phyloP scores from a whole-genome alignment of 2,797 vertebrate species.

The Danio albolineatus region DNA sequence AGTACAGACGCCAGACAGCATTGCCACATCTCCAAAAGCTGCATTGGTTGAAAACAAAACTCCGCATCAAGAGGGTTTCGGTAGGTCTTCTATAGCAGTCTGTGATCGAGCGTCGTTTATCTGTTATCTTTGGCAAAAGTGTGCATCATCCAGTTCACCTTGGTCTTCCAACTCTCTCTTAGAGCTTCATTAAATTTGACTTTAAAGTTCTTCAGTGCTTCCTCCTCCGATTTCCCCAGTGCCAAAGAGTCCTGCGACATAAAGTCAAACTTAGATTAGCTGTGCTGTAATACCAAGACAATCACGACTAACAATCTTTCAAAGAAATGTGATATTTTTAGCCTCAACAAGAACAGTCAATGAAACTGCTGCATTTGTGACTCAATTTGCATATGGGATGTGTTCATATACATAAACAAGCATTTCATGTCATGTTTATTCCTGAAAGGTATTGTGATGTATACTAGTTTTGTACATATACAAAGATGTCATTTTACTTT shows the following conservation, averaged over 20 bases:
- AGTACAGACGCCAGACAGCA: constrained; percentile 46
- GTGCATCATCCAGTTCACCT: constrained; percentile 99
- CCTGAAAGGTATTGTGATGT: no score
- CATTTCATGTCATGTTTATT: no score
- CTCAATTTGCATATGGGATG: no score
- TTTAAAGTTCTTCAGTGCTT: constrained; percentile 96
- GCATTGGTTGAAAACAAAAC: constrained; percentile 62
- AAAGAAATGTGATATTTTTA: no score
- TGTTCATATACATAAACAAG: no score
- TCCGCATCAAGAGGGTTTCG: background rate
- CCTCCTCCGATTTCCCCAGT: constrained; percentile 93
- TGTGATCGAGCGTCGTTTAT: constrained; percentile 65
- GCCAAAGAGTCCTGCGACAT: constrained; percentile 90
- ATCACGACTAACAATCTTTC: no score
- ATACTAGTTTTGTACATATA: no score
- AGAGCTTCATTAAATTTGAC: constrained; percentile 98
- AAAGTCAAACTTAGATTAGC: no score
- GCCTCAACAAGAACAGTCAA: no score
- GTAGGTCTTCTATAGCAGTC: constrained; percentile 25
- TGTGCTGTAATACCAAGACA: no score
- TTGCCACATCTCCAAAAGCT: constrained; percentile 52
- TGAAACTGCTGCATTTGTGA: no score
- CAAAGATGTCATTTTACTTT: no score
- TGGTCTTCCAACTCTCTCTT: constrained; percentile 99
- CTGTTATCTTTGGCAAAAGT: constrained; percentile 96